Evolutionary conservation across 1,140 invertebrate genomes (phyloP).

Genomic region (Lordiphosa collinella): DNA sequence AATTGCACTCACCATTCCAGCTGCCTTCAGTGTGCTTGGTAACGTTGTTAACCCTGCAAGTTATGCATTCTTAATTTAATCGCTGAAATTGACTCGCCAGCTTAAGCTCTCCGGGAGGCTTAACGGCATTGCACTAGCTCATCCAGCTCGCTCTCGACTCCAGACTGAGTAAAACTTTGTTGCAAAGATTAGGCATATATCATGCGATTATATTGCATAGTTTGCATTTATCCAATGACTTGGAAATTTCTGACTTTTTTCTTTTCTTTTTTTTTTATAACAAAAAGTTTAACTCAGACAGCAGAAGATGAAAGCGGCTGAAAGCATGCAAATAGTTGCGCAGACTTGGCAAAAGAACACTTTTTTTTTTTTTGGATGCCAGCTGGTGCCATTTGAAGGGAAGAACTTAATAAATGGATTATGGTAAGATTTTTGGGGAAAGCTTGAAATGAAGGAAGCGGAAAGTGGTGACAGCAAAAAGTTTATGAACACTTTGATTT

Average conservation of each 20-base stretch:
- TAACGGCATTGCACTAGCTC: conserved; percentile 24
- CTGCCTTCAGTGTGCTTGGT: neutral
- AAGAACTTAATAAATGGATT: conserved; percentile 6
- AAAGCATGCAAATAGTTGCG: conserved; percentile 17
- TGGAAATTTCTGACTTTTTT: conserved; percentile 37
- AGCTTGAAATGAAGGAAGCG: neutral
- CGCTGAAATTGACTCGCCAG: conserved; percentile 72
- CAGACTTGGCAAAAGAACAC: conserved; percentile 9
- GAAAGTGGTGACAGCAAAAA: too few relatives aligned
- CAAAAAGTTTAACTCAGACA: conserved; percentile 16
- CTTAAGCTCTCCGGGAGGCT: conserved; percentile 40
- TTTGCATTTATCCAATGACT: conserved; percentile 71
- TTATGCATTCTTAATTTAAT: conserved; percentile 78
- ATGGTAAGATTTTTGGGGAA: neutral
- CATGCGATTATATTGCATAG: conserved; percentile 75
- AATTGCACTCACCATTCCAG: conserved; percentile 10
- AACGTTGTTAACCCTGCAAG: conserved; percentile 70
- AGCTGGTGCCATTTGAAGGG: conserved; percentile 10
- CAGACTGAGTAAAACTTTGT: conserved; percentile 44
- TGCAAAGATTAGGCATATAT: conserved; percentile 74
- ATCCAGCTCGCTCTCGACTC: conserved; percentile 3
- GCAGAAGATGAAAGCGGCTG: conserved; percentile 15
- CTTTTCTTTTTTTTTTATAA: neutral
- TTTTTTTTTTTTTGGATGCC: neutral
- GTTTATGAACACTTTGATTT: too few relatives aligned